A percentile compares a stretch with the other conserved stretches of the same genome.
Conservation (phyloP, 2,797 vertebrate genomes). For the Dendrocincla fuliginosa region DNA sequence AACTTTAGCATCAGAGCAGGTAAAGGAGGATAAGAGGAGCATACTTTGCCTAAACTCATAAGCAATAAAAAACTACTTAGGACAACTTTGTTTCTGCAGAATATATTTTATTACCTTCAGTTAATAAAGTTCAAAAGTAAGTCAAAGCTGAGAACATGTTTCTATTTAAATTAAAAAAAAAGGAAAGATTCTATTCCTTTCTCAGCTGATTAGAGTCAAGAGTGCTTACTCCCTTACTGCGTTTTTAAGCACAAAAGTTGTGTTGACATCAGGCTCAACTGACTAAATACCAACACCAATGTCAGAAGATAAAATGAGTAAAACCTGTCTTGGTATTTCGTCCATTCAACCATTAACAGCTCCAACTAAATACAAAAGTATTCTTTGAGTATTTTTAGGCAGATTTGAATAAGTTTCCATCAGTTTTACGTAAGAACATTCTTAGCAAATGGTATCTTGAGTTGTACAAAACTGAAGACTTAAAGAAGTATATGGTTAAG, state of each 20-base stretch:
- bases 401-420: neutral
- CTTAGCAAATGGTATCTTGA: neutral
- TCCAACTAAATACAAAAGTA: neutral
- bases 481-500: neutral
- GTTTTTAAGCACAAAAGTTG: neutral
- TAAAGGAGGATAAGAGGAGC: neutral
- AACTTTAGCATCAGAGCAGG: neutral
- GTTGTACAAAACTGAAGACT: neutral
- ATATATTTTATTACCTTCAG: neutral
- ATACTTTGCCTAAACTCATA: neutral
- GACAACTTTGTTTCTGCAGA: neutral
- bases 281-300: neutral
- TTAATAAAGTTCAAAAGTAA: neutral
- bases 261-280: neutral
- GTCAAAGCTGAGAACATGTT: neutral
- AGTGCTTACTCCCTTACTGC: neutral
- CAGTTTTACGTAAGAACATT: neutral
- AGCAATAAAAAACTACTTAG: neutral
- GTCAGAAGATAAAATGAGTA: neutral
- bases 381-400: neutral
- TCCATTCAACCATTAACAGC: neutral
- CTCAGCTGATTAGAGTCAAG: neutral
- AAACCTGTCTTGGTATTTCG: neutral
- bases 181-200: neutral
- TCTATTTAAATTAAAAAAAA: neutral